Evolutionary conservation across 2,797 vertebrate genomes (phyloP), one percentile per base, ranked within the genome.

Genomic region (Gymnothorax reevesii): DNA sequence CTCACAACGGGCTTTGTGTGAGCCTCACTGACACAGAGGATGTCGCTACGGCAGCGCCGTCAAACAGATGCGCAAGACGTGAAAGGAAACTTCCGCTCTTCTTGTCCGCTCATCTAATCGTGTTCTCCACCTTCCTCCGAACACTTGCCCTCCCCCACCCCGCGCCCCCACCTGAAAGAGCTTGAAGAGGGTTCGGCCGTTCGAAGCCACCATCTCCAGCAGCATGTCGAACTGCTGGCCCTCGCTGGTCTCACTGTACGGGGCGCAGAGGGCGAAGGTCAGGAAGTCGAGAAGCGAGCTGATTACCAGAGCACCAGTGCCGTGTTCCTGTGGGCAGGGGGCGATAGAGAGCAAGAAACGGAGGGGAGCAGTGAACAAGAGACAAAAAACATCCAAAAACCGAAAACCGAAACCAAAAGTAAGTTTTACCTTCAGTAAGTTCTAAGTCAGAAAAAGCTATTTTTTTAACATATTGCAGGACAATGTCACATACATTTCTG

Each of bases 191-290:
- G 98, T 99, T 92, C 98, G 97, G 86, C 99, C 99, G 84, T 99
- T 96, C 80, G 96, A 96, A 57, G 99, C 99, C 84, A 97, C 98
- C 99, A 99, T 99, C 93, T 99, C 99, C 42, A 99, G 95, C 89
- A 99, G 94, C 98, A 99, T 99, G 92, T 99, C 99, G 90, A 99
- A 99, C 94, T 99, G 99, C 94, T 99, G 98, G 84, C 98, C 96
- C 92, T 99, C 99, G 2, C 98, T 99, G 88, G 99, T 99, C 94
- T 99, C 99, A 87, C 99, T 99, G 92, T 99, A 99, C 0, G 99
- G 99, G 89, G 98, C 98, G 94, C 99, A 99, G 27, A 99, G 98
- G 87, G 99, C 97, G 94, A 99, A 99, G 0, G 99, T 99, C 92
- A 99, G 95, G 95, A 99, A 99, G 95, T 99, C 99, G 95, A 99